Evolutionary conservation across 2,888 invertebrate species (phyloP).

Genomic region (Euclidia mi): DNA sequence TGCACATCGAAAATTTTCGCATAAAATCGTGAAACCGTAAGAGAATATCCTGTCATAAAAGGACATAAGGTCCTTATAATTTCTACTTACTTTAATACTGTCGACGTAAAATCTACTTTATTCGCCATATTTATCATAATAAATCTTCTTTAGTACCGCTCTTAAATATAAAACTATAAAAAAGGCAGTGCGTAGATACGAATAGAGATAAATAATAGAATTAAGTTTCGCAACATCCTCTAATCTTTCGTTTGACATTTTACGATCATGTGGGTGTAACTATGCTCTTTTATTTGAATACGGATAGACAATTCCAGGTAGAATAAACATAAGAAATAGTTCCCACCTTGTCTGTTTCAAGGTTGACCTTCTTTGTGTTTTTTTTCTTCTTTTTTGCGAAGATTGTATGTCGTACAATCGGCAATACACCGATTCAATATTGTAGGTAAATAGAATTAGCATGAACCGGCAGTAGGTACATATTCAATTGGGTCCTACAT

Average conservation of each 20-base stretch:
- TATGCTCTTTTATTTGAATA: constrained; percentile 34
- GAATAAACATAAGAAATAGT: constrained; percentile 30
- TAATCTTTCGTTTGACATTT: constrained; percentile 39
- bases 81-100: too few species aligned
- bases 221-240: constrained; percentile 47
- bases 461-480: too few species aligned
- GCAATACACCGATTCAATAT: too few species aligned
- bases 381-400: constrained; percentile 10
- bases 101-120: too few species aligned
- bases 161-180: constrained; percentile 44
- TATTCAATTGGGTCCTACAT: too few species aligned
- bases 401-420: background rate
- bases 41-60: too few species aligned
- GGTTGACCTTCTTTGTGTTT: constrained; percentile 31
- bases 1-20: too few species aligned
- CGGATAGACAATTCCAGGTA: constrained; percentile 49
- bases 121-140: background rate
- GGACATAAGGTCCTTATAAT: too few species aligned
- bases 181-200: constrained; percentile 29
- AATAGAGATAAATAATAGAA: constrained; percentile 35
- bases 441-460: too few species aligned
- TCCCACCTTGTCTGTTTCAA: constrained; percentile 34
- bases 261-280: constrained; percentile 49
- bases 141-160: constrained; percentile 30
- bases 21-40: too few species aligned